These are phyloP conservation scores for Galeopterus variegatus DNA, from an alignment of 2,113 vertebrate species.

Conservation along the genomic window DNA sequence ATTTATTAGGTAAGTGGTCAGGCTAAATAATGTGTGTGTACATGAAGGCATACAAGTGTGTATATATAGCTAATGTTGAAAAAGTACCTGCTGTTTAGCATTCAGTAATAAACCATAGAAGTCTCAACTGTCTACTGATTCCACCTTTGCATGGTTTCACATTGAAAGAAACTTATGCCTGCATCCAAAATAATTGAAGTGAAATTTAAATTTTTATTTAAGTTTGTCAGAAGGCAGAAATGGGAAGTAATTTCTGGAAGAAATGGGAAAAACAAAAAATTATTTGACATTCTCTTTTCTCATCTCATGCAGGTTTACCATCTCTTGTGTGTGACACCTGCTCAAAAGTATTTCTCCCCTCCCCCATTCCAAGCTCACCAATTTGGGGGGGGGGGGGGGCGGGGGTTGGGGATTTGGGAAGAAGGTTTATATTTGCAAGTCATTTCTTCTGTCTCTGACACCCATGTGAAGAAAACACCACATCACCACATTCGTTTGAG, in stretches of 20 bases:
- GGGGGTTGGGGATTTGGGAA: neutral
- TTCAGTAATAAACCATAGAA: neutral
- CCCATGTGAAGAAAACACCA: neutral
- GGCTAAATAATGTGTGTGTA: neutral
- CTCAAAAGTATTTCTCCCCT: neutral
- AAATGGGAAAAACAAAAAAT: neutral
- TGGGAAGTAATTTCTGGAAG: neutral
- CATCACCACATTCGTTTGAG: neutral
- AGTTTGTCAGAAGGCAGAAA: neutral
- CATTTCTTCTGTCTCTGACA: conserved; percentile 43
- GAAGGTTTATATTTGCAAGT: conserved; percentile 12
- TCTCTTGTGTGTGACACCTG: neutral
- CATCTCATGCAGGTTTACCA: neutral
- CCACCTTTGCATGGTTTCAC: neutral
- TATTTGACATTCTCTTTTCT: neutral
- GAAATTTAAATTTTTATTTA: conserved; percentile 25
- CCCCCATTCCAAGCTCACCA: neutral
- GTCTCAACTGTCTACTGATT: neutral
- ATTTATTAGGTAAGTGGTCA: neutral
- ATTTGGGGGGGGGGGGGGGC: too few species aligned
- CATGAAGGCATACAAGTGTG: neutral
- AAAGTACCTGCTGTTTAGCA: neutral
- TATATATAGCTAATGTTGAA: neutral
- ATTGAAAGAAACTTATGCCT: neutral
- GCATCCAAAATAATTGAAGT: neutral